Percentiles rank a stretch among this genome's conserved stretches.
Evolutionary conservation across 2,888 invertebrate genomes (phyloP).

Genomic region (Zaprionus bogoriensis): DNA sequence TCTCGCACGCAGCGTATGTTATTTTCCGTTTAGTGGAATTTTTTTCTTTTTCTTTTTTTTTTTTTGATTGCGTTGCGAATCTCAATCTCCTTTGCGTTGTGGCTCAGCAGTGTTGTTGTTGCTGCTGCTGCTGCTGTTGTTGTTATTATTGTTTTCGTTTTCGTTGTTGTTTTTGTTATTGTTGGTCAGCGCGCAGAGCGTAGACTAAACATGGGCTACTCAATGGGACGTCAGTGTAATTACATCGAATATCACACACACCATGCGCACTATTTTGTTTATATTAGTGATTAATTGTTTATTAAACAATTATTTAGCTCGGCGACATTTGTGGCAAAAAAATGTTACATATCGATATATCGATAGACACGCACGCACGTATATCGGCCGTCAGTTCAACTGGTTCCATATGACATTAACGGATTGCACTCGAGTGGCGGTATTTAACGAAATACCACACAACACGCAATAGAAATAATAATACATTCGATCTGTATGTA

Average conservation of each 20-base stretch:
- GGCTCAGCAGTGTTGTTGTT: conserved; percentile 43
- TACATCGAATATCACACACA: conserved; percentile 36
- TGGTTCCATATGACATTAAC: neutral
- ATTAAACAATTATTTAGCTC: conserved; percentile 74
- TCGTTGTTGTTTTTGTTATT: conserved; percentile 40
- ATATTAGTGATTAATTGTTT: conserved; percentile 76
- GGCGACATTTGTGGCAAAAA: conserved; percentile 50
- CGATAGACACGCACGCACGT: conserved; percentile 19
- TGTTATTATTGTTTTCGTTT: conserved; percentile 39
- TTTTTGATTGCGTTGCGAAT: conserved; percentile 76
- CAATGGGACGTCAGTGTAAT: conserved; percentile 13
- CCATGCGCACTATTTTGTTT: conserved; percentile 65
- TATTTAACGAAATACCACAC: neutral
- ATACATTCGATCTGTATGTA: no score
- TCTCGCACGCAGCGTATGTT: conserved; percentile 59
- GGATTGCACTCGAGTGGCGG: neutral
- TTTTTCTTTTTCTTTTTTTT: conserved; percentile 48
- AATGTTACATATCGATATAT: conserved; percentile 46
- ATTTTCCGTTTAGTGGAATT: conserved; percentile 54
- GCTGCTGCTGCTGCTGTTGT: conserved; percentile 29
- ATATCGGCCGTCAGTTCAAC: conserved; percentile 13
- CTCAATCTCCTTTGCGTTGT: conserved; percentile 62
- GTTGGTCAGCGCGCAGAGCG: conserved; percentile 4
- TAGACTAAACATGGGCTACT: conserved; percentile 2
- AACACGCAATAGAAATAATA: neutral